These are phyloP conservation scores for Lordiphosa collinella DNA, from an alignment of 1,140 invertebrate genomes.

Conservation along the genomic window DNA sequence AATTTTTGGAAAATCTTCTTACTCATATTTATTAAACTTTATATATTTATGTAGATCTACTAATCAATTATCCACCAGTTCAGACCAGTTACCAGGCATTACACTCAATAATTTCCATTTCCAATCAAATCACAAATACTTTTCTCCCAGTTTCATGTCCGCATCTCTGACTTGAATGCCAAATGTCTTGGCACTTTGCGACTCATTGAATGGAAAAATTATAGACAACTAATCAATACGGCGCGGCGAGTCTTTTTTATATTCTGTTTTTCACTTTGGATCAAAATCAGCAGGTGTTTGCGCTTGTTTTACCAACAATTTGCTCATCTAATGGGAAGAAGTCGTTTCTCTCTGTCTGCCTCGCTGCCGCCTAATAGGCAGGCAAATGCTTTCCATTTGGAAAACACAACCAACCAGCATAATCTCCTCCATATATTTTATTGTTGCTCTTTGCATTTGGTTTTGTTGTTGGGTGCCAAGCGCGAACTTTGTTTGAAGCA, in stretches of 20 bases:
- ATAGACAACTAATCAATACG: constrained; percentile 74
- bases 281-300: constrained; percentile 62
- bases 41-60: too few relatives aligned
- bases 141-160: too few relatives aligned
- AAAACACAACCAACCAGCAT: constrained; percentile 47
- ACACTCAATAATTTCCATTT: too few relatives aligned
- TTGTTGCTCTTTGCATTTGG: constrained; percentile 28
- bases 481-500: constrained; percentile 45
- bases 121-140: too few relatives aligned
- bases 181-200: constrained; percentile 34
- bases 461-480: constrained; percentile 41
- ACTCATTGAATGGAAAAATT: constrained; percentile 79
- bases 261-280: constrained; percentile 18
- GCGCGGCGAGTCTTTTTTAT: constrained; percentile 12
- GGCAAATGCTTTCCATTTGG: constrained; percentile 70
- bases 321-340: constrained; percentile 46
- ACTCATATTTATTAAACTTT: too few relatives aligned
- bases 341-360: background rate
- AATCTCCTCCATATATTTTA: constrained; percentile 25
- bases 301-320: constrained; percentile 77
- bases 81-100: too few relatives aligned
- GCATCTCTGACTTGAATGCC: too few relatives aligned
- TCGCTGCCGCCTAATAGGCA: constrained; percentile 32
- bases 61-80: too few relatives aligned
- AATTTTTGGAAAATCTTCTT: too few relatives aligned